Percentiles rank a stretch among this genome's conserved stretches.
Evolutionary conservation across 2,113 vertebrate genomes (phyloP).

Genomic region (Chunga burmeisteri): DNA sequence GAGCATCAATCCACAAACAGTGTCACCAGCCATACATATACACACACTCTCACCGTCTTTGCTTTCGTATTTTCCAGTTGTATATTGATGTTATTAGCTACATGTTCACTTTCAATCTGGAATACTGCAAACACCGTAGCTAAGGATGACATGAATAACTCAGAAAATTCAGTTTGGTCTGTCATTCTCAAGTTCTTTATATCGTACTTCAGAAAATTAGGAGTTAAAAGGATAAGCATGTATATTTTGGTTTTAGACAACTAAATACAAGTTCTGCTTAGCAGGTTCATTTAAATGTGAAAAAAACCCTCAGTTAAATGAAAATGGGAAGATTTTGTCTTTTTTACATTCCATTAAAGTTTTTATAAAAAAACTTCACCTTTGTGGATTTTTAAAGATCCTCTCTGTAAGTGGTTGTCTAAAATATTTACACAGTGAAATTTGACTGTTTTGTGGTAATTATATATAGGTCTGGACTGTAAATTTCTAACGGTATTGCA

Average conservation of each 20-base stretch:
- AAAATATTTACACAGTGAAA: not conserved
- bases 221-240: not conserved
- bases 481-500: not conserved
- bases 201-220: not conserved
- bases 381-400: not conserved
- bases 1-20: not conserved
- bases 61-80: not conserved
- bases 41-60: not conserved
- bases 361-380: not conserved
- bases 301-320: accelerated
- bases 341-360: not conserved
- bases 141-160: not conserved
- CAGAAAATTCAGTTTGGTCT: not conserved
- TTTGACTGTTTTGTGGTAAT: not conserved
- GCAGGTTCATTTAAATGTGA: not conserved
- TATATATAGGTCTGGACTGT: not conserved
- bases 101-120: not conserved
- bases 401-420: not conserved
- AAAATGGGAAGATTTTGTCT: not conserved
- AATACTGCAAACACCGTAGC: not conserved
- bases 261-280: not conserved
- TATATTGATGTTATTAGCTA: not conserved
- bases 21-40: not conserved
- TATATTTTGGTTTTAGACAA: not conserved
- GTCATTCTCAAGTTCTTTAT: not conserved